phyloP scores from a whole-genome alignment of 2,113 vertebrate genomes.

The Megalops atlanticus region DNA sequence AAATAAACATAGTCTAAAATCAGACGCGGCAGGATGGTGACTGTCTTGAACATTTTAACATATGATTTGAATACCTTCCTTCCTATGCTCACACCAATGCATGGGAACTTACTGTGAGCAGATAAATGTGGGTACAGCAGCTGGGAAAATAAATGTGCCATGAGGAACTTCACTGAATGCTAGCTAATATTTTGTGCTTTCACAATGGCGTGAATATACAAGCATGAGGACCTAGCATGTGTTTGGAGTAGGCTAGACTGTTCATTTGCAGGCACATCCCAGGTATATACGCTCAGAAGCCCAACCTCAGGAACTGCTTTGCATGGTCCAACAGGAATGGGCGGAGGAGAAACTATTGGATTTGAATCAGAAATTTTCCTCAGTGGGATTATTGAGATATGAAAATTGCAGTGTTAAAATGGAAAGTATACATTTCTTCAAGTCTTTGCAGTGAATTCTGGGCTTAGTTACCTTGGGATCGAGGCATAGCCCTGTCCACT shows the following conservation, averaged over 20 bases:
- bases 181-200: too few relatives aligned
- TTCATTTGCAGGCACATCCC: neutral
- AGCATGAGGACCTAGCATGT: neutral
- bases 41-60: neutral
- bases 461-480: neutral
- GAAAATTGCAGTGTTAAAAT: too few relatives aligned
- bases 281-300: neutral
- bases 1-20: too few relatives aligned
- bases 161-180: neutral
- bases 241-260: neutral
- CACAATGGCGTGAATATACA: too few relatives aligned
- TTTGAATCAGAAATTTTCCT: constrained; percentile 7
- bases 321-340: neutral
- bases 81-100: neutral
- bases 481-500: too few relatives aligned
- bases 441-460: neutral
- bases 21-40: too few relatives aligned
- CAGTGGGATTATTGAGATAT: neutral
- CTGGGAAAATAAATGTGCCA: neutral
- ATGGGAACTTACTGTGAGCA: too few relatives aligned
- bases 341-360: neutral
- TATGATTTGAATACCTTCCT: neutral
- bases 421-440: neutral
- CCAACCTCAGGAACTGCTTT: neutral
- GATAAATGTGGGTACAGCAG: too few relatives aligned